These are phyloP conservation scores for Halcyon badia DNA, from an alignment of 2,797 vertebrate species.

Conservation along the genomic window DNA sequence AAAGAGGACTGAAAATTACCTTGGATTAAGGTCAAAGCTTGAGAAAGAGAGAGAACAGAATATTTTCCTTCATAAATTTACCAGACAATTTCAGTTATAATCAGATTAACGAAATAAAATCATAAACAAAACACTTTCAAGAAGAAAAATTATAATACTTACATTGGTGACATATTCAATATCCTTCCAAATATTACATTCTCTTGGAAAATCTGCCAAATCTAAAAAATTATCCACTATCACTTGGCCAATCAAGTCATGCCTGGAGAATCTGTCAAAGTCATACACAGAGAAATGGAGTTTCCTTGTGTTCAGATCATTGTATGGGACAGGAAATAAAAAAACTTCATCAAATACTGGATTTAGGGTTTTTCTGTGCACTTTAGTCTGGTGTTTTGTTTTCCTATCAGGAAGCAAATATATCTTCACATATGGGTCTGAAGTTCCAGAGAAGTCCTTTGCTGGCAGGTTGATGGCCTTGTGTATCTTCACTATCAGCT, in stretches of 20 bases:
- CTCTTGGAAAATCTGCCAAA: slow-evolving; percentile 96
- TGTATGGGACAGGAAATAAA: slow-evolving; percentile 96
- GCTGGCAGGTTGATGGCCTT: slow-evolving; percentile 95
- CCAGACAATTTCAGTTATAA: neutral
- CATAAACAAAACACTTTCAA: neutral
- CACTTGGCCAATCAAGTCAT: slow-evolving; percentile 97
- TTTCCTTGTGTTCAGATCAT: slow-evolving; percentile 92
- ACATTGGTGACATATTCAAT: slow-evolving; percentile 97
- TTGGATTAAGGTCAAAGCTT: slow-evolving; percentile 7
- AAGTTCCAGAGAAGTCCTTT: slow-evolving; percentile 98
- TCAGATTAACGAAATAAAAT: neutral
- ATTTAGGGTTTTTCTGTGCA: slow-evolving; percentile 97
- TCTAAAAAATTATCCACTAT: slow-evolving; percentile 99
- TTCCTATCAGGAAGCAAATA: slow-evolving; percentile 97
- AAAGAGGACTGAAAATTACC: slow-evolving; percentile 17
- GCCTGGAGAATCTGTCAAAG: slow-evolving; percentile 98
- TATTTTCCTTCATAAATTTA: neutral
- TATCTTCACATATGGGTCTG: slow-evolving; percentile 98
- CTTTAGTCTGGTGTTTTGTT: slow-evolving; percentile 99
- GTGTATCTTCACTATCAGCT: slow-evolving; percentile 98
- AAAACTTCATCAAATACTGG: slow-evolving; percentile 98
- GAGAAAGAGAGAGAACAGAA: neutral
- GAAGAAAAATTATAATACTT: slow-evolving; percentile 80
- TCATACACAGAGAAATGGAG: slow-evolving; percentile 99
- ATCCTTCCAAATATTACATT: slow-evolving; percentile 95